Evolutionary conservation across 2,797 vertebrate species (phyloP), one percentile per base, ranked within the genome.

Genomic region (Enteromius radiatus): DNA sequence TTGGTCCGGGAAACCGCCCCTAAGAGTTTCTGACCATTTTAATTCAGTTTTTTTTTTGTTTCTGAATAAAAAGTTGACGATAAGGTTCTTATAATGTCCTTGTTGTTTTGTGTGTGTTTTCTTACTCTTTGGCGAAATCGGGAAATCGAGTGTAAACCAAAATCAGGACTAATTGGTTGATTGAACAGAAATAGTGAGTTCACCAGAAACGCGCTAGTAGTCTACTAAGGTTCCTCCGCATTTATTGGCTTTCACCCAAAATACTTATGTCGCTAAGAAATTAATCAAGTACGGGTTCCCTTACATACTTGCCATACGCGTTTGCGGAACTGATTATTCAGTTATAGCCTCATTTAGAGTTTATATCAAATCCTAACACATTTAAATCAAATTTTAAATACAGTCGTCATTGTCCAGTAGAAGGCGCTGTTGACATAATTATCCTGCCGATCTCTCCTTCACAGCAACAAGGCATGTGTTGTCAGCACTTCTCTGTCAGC

Each of bases 401-500:
- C 89, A 31, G 82, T 59, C 45, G 76, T 2, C 2, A 36, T 88
- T 9, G 52, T 80, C 86, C 93, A 89, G 89, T 86, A 91, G 92
- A 89, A 91, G 90, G 90, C 91, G 90, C 88, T 82, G 82, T 92
- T 89, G 67, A 74, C 84, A 76, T 61, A 31, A 45, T 14, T 12
- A 45, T 28, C 10, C 76, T 47, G 83, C 52, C 67, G 4, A 74
- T 63, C 2, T 64, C 3, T n/a, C 4, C 11, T 3, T 12, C 81
- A 36, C 86, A 96, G 95, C n/a, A 74, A 73, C n/a, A 12, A 26
- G 21, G 14, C 3, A 5, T 47, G 26, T 93, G 88, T 52, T 86
- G 87, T 87, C 95, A 95, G 90, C 92, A 91, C 77, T 93, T 89
- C 92, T 87, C 89, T 96, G 88, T 94, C 94, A 52, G 84, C 81